These are phyloP conservation scores for Cryptoprocta ferox DNA, from an alignment of 2,797 vertebrate genomes.

Conservation along the genomic window DNA sequence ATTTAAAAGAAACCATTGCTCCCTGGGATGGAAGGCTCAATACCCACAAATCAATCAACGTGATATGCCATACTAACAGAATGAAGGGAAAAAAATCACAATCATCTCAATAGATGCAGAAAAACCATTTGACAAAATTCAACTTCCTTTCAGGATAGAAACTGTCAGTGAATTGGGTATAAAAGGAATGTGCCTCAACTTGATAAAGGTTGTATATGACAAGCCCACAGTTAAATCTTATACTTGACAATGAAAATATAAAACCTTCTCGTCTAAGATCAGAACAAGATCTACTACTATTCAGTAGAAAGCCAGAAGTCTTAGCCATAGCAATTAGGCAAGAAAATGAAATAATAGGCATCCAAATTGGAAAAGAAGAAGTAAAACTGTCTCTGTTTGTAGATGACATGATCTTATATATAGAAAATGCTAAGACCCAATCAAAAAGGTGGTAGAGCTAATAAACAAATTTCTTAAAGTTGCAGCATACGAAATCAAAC, in stretches of 20 bases:
- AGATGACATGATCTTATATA: neutral
- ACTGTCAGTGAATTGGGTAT: neutral
- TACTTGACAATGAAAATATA: neutral
- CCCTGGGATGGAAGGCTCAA: neutral
- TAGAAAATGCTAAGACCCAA: neutral
- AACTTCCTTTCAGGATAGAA: conserved; percentile 11
- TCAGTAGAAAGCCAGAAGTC: neutral
- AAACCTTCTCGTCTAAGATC: neutral
- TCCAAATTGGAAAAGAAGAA: neutral
- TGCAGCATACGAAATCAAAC: neutral
- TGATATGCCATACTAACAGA: neutral
- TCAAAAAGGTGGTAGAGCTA: neutral
- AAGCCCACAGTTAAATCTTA: neutral
- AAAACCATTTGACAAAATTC: neutral
- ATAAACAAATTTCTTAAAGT: neutral
- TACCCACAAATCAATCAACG: neutral
- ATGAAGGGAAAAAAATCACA: neutral
- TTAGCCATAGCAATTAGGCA: neutral
- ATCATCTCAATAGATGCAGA: neutral
- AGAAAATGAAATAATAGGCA: neutral
- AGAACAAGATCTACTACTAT: neutral
- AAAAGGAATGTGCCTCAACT: neutral
- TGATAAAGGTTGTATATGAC: neutral
- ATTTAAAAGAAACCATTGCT: conserved; percentile 27
- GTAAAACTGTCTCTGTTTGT: neutral